Percentiles rank a stretch among this genome's conserved stretches.
phyloP scores from a whole-genome alignment of 2,888 invertebrate species.

The Lomographa bimaculata region DNA sequence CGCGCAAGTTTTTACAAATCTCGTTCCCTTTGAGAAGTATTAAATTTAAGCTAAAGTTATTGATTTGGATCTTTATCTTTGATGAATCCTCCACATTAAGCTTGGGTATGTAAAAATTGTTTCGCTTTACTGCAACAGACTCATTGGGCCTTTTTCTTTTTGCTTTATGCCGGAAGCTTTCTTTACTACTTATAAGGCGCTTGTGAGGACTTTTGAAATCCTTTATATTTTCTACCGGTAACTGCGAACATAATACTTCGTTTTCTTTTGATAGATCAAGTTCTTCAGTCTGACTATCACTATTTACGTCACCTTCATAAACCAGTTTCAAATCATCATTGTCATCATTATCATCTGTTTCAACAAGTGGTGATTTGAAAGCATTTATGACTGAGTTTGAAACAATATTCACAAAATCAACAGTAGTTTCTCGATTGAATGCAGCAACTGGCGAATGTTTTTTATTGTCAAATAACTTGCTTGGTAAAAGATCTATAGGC shows the following conservation, averaged over 20 bases:
- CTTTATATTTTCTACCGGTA: slow-evolving; percentile 39
- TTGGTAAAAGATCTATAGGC: slow-evolving; percentile 75
- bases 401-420: slow-evolving; percentile 45
- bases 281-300: slow-evolving; percentile 16
- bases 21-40: slow-evolving; percentile 53
- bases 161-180: slow-evolving; percentile 33
- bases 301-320: slow-evolving; percentile 58
- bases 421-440: slow-evolving; percentile 32
- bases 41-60: slow-evolving; percentile 45
- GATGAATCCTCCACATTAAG: slow-evolving; percentile 1
- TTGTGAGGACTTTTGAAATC: slow-evolving; percentile 53
- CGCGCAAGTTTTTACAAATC: slow-evolving; percentile 45
- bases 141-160: slow-evolving; percentile 49
- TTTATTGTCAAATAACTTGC: slow-evolving; percentile 69
- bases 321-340: slow-evolving; percentile 68
- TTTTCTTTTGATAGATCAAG: slow-evolving; percentile 41
- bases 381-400: slow-evolving; percentile 58
- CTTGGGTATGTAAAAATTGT: slow-evolving; percentile 1
- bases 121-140: not conserved
- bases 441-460: slow-evolving; percentile 24
- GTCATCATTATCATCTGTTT: slow-evolving; percentile 56
- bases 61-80: slow-evolving; percentile 37
- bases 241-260: slow-evolving; percentile 50
- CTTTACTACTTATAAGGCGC: slow-evolving; percentile 39
- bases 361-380: slow-evolving; percentile 56